Evolutionary conservation across 1,140 invertebrate species (phyloP).

Genomic region (Habropoda laboriosa): DNA sequence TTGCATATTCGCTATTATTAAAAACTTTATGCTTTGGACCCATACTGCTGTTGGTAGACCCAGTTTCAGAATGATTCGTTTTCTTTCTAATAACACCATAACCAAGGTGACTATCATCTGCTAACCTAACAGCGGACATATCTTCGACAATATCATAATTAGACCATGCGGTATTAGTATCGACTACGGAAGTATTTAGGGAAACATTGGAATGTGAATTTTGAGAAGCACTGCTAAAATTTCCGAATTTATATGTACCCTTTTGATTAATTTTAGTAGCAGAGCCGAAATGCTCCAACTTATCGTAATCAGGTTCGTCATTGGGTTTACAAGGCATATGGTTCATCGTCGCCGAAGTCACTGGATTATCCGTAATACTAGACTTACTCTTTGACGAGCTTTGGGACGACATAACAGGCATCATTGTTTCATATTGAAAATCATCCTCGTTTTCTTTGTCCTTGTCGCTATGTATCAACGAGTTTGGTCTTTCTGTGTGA

Average conservation of each 20-base stretch:
- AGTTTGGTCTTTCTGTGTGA: slow-evolving; percentile 83
- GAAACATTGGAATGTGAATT: slow-evolving; percentile 61
- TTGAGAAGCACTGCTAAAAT: slow-evolving; percentile 54
- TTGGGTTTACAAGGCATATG: slow-evolving; percentile 64
- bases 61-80: slow-evolving; percentile 78
- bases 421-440: slow-evolving; percentile 75
- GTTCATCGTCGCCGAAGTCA: slow-evolving; percentile 68
- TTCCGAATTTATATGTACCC: slow-evolving; percentile 85
- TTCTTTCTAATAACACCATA: slow-evolving; percentile 90
- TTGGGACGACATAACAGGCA: slow-evolving; percentile 59
- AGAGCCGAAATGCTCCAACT: slow-evolving; percentile 90
- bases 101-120: slow-evolving; percentile 89
- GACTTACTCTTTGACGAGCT: slow-evolving; percentile 65
- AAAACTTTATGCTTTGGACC: slow-evolving; percentile 86
- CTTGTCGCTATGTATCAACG: slow-evolving; percentile 54
- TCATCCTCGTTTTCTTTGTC: slow-evolving; percentile 66
- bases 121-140: slow-evolving; percentile 86
- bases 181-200: slow-evolving; percentile 75
- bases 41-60: slow-evolving; percentile 77
- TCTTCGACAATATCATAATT: slow-evolving; percentile 87
- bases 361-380: slow-evolving; percentile 51
- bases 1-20: slow-evolving; percentile 90
- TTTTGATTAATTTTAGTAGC: slow-evolving; percentile 85
- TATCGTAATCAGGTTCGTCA: slow-evolving; percentile 86
- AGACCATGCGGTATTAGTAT: slow-evolving; percentile 80